Evolutionary conservation across 1,140 invertebrate genomes (phyloP).

Genomic region (Bicyclus anynana): DNA sequence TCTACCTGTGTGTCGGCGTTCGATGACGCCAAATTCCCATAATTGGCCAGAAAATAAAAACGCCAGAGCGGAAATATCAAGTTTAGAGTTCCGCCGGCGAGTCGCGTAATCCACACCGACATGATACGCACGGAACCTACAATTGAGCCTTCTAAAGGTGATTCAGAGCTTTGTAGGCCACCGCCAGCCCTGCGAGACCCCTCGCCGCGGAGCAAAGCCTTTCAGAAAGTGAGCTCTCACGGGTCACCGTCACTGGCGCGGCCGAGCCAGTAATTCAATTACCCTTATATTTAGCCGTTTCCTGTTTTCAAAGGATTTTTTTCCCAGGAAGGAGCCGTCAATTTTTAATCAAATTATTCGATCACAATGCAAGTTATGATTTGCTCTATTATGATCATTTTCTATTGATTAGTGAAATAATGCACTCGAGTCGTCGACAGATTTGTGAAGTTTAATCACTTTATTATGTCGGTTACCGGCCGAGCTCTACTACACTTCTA

Average conservation of each 20-base stretch:
- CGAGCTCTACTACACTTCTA: neutral
- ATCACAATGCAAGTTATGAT: conserved; percentile 60
- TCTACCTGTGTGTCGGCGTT: too few species aligned
- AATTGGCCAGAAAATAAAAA: conserved; percentile 26
- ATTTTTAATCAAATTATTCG: conserved; percentile 71
- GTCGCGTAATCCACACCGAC: conserved; percentile 51
- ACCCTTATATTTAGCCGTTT: conserved; percentile 53
- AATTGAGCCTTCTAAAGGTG: conserved; percentile 40
- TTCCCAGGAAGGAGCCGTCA: conserved; percentile 63
- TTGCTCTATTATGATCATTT: conserved; percentile 29
- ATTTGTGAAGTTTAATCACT: neutral
- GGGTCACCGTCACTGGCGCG: conserved; percentile 34
- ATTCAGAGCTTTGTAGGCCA: conserved; percentile 34
- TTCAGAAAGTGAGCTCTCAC: conserved; percentile 7
- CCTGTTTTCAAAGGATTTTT: conserved; percentile 49
- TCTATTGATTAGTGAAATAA: conserved; percentile 40
- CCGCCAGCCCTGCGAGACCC: conserved; percentile 32
- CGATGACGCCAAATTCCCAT: conserved; percentile 11
- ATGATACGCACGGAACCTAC: conserved; percentile 58
- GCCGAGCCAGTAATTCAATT: conserved; percentile 65
- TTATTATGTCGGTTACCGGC: neutral
- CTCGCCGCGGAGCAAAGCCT: neutral
- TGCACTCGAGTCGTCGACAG: conserved; percentile 2
- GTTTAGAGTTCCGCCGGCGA: conserved; percentile 53
- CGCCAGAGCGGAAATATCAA: conserved; percentile 58